Evolutionary conservation across 2,113 vertebrate species (phyloP).

Genomic region (Sinocyclocheilus grahami): DNA sequence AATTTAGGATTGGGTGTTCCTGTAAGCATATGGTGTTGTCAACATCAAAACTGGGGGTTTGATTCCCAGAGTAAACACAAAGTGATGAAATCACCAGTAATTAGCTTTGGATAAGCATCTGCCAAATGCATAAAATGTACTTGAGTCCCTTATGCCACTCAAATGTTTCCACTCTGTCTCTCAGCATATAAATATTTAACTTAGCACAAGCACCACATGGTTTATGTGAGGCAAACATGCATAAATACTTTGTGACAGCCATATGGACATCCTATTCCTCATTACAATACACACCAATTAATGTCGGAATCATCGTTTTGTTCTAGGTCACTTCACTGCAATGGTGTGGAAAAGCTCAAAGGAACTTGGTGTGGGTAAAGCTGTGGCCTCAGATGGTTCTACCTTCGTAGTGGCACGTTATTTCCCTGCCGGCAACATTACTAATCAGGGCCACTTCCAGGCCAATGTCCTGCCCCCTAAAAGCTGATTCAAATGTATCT

Average conservation of each 20-base stretch:
- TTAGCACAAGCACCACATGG: background rate
- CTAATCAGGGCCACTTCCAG: constrained; percentile 94
- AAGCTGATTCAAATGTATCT: constrained; percentile 50
- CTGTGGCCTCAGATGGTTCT: constrained; percentile 88
- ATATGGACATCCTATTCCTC: background rate
- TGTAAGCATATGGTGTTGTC: background rate
- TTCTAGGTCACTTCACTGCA: constrained; percentile 94
- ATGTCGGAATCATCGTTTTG: background rate
- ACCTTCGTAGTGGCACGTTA: constrained; percentile 97
- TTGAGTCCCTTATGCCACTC: background rate
- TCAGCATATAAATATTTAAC: constrained; percentile 41
- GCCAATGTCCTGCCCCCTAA: constrained; percentile 90
- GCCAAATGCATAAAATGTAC: background rate
- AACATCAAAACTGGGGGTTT: background rate
- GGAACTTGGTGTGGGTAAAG: constrained; percentile 92
- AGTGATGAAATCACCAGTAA: background rate
- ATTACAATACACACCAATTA: background rate
- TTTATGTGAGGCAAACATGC: constrained; percentile 6
- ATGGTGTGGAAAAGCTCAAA: constrained; percentile 96
- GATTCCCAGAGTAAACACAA: background rate
- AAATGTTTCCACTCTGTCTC: background rate
- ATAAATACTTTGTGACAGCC: background rate
- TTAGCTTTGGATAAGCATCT: background rate
- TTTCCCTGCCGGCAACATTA: constrained; percentile 92
- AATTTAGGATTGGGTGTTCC: background rate